These are phyloP conservation scores for Pteropus alecto DNA, from an alignment of 2,113 vertebrate species.

Conservation along the genomic window DNA sequence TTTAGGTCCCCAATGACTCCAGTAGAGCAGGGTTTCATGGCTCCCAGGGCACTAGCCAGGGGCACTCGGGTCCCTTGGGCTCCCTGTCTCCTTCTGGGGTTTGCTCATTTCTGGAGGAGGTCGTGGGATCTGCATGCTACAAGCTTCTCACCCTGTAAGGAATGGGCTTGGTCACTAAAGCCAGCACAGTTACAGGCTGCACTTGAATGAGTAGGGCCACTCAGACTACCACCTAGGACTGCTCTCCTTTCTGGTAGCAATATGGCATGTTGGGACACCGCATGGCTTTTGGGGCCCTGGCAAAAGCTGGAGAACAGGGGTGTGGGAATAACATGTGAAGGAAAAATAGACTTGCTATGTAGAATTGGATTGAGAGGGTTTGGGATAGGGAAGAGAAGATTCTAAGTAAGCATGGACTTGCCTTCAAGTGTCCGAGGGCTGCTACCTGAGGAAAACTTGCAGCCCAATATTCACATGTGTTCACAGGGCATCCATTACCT, in stretches of 20 bases:
- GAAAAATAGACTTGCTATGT: background rate
- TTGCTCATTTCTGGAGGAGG: no score
- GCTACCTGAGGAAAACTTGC: background rate
- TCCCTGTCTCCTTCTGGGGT: background rate
- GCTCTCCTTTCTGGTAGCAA: background rate
- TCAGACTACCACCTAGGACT: background rate
- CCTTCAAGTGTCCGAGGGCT: background rate
- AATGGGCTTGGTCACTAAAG: background rate
- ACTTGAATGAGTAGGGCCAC: background rate
- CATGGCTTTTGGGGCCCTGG: background rate
- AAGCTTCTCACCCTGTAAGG: background rate
- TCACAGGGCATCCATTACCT: background rate
- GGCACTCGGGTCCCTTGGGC: no score
- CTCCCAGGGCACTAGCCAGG: background rate
- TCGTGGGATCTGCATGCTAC: background rate
- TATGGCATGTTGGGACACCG: background rate
- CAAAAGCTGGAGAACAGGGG: background rate
- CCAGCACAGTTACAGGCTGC: background rate
- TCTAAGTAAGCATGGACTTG: background rate
- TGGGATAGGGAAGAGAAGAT: background rate
- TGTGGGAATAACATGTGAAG: background rate
- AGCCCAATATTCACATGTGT: background rate
- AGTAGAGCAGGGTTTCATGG: background rate
- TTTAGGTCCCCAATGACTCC: background rate
- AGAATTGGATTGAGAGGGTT: background rate